Base-by-base conservation (phyloP, 2,797 vertebrate genomes). In the Hapalemur alaotrensis region DNA sequence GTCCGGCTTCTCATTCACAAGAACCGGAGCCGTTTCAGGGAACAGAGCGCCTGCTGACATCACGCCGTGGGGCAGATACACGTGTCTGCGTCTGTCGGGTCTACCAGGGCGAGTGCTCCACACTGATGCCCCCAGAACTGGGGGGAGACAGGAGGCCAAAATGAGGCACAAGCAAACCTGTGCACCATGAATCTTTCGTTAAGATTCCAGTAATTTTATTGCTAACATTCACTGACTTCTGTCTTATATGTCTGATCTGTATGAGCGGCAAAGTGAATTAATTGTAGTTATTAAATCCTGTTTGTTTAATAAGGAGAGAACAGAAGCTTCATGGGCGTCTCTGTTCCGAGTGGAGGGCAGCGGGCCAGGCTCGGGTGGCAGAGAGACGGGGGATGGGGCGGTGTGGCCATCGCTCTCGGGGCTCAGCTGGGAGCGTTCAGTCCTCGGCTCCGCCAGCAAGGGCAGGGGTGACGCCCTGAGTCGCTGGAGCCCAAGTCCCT, bases 281-380 rank as follows among this genome's bases (percentile, higher is more conserved):
- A 81, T 86, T 38, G 80, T 7, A 65, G 82, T 59, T 63, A 82
- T 76, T 87, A 91, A 82, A 69, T 0, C 30, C 48, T 86, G 50
- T 57, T 90, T 87, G 87, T 52, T 86, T 81, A 87, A 90, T 52
- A 80, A 46, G 92, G 46, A 76, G 30, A 43, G 81, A 80, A 80
- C 38, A 81, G 81, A 43, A 30, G 59, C 73, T 81, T 63, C 4
- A 12, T 0, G n/a, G 73, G 73, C 4, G 1, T 76, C 72, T 67
- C 57, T 73, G 91, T 15, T 48, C 43, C 18, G 59, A 50, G 11
- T 17, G 15, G 59, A 63, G 75, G 48, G 61, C 20, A 65, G 75
- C 28, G 82, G 0, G 17, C 35, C 38, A 35, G 11, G 46, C 46
- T 25, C 5, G 7, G 25, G 32, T 18, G 6, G 5, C 75, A 23